Evolutionary conservation across 2,888 invertebrate genomes (phyloP).

Genomic region (Hirtodrosophila histrioides): DNA sequence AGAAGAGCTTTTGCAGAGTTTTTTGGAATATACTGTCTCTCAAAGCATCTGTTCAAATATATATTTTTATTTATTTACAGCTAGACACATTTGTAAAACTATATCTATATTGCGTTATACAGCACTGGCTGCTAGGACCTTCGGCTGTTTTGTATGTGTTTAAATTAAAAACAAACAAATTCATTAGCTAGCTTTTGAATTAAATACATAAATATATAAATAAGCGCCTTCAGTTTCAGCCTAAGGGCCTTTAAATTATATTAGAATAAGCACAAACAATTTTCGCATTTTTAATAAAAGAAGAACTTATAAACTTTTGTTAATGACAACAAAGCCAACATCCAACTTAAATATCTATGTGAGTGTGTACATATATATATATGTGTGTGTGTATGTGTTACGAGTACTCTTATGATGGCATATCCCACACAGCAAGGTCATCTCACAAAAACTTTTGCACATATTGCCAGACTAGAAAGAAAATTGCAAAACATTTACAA

Average conservation of each 20-base stretch:
- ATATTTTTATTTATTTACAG: too few species aligned
- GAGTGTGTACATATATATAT: constrained; percentile 1
- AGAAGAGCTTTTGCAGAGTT: too few species aligned
- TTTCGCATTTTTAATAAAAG: constrained; percentile 6
- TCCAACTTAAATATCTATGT: constrained; percentile 1
- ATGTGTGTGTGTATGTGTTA: neutral
- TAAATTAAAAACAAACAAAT: too few species aligned
- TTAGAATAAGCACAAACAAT: neutral
- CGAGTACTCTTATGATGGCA: constrained; percentile 2
- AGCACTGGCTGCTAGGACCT: too few species aligned
- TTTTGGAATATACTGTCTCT: too few species aligned
- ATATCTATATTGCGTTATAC: too few species aligned
- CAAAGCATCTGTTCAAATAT: too few species aligned
- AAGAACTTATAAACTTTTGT: constrained; percentile 23
- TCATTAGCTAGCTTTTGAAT: too few species aligned
- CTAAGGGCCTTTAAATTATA: neutral
- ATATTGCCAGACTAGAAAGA: constrained; percentile 8
- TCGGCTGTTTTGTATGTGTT: too few species aligned
- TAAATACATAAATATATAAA: too few species aligned
- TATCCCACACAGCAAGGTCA: constrained; percentile 21
- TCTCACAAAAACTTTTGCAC: constrained; percentile 46
- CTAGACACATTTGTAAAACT: too few species aligned
- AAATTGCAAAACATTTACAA: constrained; percentile 20
- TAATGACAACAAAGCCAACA: constrained; percentile 29
- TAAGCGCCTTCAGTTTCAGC: too few species aligned